Base-by-base conservation (phyloP, 2,113 vertebrate species). In the Sander lucioperca region DNA sequence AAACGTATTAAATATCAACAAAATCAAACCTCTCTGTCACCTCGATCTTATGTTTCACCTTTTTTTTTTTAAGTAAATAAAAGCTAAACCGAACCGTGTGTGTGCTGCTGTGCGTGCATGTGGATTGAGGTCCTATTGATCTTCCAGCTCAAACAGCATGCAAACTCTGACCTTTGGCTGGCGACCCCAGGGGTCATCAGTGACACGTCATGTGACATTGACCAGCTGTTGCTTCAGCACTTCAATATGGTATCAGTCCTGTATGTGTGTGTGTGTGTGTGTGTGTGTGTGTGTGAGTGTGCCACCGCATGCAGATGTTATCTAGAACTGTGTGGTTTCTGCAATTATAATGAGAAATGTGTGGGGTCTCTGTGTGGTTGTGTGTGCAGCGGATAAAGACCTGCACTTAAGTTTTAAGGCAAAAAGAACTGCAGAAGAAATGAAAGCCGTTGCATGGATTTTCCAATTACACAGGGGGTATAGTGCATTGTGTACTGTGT, bases 301-400 rank as follows among this genome's bases (percentile, higher is more conserved):
- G 61, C 30, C 21, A 66, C 66, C 27, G 5, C 75, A 57, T 53
- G 57, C 83, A 84, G 83, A 86, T 84, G 71, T 76, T 59, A 6
- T 43, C 57, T 15, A 14, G 54, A 65, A 61, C 39, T 27, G 3
- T 58, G 64, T 21, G 58, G 62, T 73, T 70, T 78, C 6, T 77
- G 61, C 0, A 39, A 12, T 25, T 79, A 50, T 85, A 69, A 79
- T 79, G 58, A 82, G 76, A 79, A 63, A 64, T 51, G 69, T 86
- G 86, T 86, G 85, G 59, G 74, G 74, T 80, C 78, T 68, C 7
- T 12, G 66, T 63, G 71, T 65, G 76, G 69, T 45, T 48, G 56
- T 73, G 74, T 67, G 68, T 72, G 62, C 48, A 33, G 50, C 0
- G 0, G 36, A 19, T 71, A 54, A 79, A 59, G 30, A 70, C 48